Conservation (phyloP, 2,888 invertebrate genomes). For the Epistrophe grossulariae region DNA sequence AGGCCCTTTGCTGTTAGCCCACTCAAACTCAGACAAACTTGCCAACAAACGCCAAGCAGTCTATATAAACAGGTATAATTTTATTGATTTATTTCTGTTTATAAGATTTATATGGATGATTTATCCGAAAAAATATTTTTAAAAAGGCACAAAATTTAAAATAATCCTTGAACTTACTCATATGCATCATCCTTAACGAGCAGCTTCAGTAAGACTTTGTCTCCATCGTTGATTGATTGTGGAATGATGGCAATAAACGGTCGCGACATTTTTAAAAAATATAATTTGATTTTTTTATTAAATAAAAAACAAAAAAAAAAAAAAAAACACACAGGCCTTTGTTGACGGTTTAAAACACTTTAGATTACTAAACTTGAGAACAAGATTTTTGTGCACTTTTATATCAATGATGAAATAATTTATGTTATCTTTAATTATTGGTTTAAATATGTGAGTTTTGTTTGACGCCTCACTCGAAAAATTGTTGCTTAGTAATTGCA, state of each 20-base stretch:
- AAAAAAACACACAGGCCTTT: no score
- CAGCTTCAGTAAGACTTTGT: conserved; percentile 80
- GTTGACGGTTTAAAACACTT: conserved; percentile 24
- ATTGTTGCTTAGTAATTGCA: conserved; percentile 68
- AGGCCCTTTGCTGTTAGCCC: conserved; percentile 53
- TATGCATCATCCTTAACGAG: conserved; percentile 78
- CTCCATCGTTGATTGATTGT: conserved; percentile 77
- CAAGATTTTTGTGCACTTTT: conserved; percentile 44
- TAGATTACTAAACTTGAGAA: conserved; percentile 48
- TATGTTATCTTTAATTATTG: conserved; percentile 11
- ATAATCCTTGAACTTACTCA: conserved; percentile 80
- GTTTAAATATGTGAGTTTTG: conserved; percentile 40
- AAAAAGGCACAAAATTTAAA: conserved; percentile 13
- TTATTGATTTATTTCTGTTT: conserved; percentile 56
- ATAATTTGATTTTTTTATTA: conserved; percentile 18
- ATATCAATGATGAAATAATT: conserved; percentile 29
- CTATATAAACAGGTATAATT: not conserved
- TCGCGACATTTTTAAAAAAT: conserved; percentile 78
- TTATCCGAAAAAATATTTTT: not conserved
- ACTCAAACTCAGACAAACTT: conserved; percentile 5
- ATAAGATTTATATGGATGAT: not conserved
- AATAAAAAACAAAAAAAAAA: no score
- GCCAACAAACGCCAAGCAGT: not conserved
- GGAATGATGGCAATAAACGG: conserved; percentile 80
- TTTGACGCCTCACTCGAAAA: conserved; percentile 56